These are phyloP conservation scores for Nephrotoma appendiculata DNA, from an alignment of 2,888 invertebrate genomes.

Conservation along the genomic window DNA sequence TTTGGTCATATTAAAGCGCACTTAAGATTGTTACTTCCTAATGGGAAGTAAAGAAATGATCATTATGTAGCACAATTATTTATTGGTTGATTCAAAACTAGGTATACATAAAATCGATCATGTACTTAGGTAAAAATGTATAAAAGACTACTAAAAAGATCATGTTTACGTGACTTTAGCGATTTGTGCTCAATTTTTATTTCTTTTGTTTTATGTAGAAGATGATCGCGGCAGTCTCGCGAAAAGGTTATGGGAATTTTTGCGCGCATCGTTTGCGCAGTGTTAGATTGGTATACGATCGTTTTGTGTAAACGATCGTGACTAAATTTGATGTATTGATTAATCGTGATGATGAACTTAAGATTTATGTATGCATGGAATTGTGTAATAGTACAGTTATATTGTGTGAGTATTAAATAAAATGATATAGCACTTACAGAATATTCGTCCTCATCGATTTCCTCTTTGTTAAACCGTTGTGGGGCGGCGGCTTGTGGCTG, in stretches of 20 bases:
- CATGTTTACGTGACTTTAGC: neutral
- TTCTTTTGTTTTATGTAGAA: neutral
- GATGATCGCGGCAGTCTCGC: neutral
- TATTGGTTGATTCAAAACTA: too few species aligned
- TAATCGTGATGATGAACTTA: neutral
- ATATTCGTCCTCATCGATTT: neutral
- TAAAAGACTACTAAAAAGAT: neutral
- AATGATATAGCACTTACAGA: neutral
- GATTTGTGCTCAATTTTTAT: neutral
- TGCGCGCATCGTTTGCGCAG: neutral
- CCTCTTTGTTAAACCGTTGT: neutral
- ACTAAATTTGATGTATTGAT: neutral
- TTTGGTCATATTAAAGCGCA: neutral
- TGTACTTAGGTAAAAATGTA: neutral
- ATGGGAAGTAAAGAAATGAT: neutral
- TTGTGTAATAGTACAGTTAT: neutral
- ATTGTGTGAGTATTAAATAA: neutral
- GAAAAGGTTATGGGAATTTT: neutral
- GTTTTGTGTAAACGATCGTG: neutral
- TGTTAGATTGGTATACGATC: neutral
- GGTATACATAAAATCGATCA: neutral
- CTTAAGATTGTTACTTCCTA: neutral
- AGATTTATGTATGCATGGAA: neutral
- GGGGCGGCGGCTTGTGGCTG: constrained; percentile 13
- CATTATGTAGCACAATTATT: too few species aligned